These are phyloP conservation scores for Tyria jacobaeae DNA, from an alignment of 2,888 invertebrate species.

Conservation along the genomic window DNA sequence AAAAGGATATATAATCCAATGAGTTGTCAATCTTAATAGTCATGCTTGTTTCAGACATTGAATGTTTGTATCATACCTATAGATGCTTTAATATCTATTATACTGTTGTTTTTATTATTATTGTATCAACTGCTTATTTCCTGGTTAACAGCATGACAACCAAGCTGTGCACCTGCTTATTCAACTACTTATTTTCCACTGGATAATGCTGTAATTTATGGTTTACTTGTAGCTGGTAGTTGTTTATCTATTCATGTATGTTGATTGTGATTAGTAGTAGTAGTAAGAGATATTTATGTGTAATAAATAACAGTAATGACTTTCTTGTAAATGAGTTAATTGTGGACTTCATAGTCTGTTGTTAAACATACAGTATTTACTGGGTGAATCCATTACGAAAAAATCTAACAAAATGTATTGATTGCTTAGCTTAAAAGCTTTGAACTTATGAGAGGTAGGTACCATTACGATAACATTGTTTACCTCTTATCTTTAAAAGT, in stretches of 20 bases:
- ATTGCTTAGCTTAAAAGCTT: no score
- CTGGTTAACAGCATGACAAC: constrained; percentile 6
- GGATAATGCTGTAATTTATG: neutral
- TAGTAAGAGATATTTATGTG: constrained; percentile 26
- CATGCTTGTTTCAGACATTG: constrained; percentile 26
- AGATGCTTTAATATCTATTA: constrained; percentile 16
- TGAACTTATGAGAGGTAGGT: no score
- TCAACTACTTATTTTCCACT: neutral
- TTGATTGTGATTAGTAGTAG: constrained; percentile 26
- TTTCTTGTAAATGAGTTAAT: constrained; percentile 12
- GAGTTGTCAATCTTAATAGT: constrained; percentile 30
- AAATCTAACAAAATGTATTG: no score
- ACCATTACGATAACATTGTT: no score
- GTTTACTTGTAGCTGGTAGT: constrained; percentile 11
- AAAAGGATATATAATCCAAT: constrained; percentile 15
- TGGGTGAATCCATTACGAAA: no score
- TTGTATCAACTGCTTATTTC: constrained; percentile 11
- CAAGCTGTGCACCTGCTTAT: neutral
- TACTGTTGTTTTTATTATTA: constrained; percentile 1
- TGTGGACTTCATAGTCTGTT: neutral
- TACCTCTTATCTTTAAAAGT: no score
- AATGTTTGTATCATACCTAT: constrained; percentile 16
- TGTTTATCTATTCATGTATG: constrained; percentile 31
- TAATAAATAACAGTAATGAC: constrained; percentile 27
- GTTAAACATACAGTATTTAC: neutral